phyloP scores from a whole-genome alignment of 1,140 invertebrate species.

The Drosophila ercepeae region DNA sequence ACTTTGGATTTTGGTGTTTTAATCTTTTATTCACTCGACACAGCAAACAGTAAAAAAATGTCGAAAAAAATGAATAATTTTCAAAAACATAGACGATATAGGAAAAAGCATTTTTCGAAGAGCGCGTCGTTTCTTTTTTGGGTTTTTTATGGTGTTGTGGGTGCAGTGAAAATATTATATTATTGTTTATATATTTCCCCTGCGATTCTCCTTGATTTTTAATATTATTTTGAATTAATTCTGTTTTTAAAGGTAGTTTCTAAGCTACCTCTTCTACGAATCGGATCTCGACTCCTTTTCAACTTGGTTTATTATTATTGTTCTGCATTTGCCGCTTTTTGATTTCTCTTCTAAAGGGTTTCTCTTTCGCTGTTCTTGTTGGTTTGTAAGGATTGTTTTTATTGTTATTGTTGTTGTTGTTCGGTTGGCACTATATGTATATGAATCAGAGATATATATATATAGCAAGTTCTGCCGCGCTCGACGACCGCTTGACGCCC shows the following conservation, averaged over 20 bases:
- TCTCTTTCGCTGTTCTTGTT: conserved; percentile 2
- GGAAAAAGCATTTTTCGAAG: background rate
- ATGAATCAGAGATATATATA: conserved; percentile 10
- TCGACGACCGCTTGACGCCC: conserved; percentile 80
- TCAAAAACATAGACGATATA: background rate
- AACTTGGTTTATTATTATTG: background rate
- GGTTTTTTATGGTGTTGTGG: background rate
- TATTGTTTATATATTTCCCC: conserved; percentile 1
- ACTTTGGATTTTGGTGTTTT: background rate
- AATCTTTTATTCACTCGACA: conserved; percentile 18
- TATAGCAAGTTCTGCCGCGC: conserved; percentile 52
- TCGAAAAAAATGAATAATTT: conserved; percentile 27
- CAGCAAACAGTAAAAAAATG: conserved; percentile 37
- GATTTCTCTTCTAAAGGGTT: background rate
- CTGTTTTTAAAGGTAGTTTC: background rate
- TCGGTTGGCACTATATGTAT: conserved; percentile 9
- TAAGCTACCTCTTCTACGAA: conserved; percentile 17
- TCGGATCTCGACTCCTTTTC: background rate
- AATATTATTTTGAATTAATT: background rate
- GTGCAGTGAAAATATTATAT: background rate
- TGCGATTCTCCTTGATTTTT: background rate
- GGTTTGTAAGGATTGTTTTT: background rate
- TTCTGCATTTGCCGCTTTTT: conserved; percentile 22
- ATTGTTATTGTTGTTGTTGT: conserved; percentile 18
- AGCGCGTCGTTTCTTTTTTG: background rate